Percentiles rank a stretch among this genome's conserved stretches.
These are phyloP conservation scores for Ichneumon xanthorius DNA, from an alignment of 2,888 invertebrate genomes.

Conservation along the genomic window DNA sequence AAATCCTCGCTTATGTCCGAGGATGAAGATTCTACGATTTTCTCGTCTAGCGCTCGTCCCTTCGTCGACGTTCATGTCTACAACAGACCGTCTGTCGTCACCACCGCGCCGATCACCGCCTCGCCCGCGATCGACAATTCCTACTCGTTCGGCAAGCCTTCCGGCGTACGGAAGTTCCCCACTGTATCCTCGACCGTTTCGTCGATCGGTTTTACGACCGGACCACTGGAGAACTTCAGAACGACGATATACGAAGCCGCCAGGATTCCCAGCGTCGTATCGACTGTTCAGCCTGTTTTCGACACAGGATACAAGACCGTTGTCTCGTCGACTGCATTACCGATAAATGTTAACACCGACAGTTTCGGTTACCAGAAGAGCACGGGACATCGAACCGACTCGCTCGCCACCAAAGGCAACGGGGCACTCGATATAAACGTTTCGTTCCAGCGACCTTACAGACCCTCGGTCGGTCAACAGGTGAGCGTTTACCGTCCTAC, in stretches of 20 bases:
- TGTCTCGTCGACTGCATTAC: slow-evolving; percentile 73
- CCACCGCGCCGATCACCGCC: slow-evolving; percentile 66
- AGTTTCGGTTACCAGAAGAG: slow-evolving; percentile 61
- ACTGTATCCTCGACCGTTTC: slow-evolving; percentile 69
- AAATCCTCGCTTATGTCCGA: slow-evolving; percentile 40
- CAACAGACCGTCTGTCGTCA: slow-evolving; percentile 71
- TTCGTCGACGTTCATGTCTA: slow-evolving; percentile 75
- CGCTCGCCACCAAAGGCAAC: slow-evolving; percentile 61
- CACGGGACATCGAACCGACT: slow-evolving; percentile 61
- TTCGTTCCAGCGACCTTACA: slow-evolving; percentile 73
- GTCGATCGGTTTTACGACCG: slow-evolving; percentile 76
- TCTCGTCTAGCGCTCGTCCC: slow-evolving; percentile 74
- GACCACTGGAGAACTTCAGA: slow-evolving; percentile 74
- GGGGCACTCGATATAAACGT: slow-evolving; percentile 70
- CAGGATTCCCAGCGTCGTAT: slow-evolving; percentile 71
- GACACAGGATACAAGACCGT: slow-evolving; percentile 76
- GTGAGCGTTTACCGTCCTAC: slow-evolving; percentile 57
- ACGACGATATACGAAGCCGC: slow-evolving; percentile 76
- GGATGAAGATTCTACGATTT: slow-evolving; percentile 58
- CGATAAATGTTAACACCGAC: slow-evolving; percentile 66
- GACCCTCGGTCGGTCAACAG: slow-evolving; percentile 55
- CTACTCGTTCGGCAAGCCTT: slow-evolving; percentile 67
- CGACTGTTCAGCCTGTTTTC: slow-evolving; percentile 76
- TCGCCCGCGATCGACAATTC: slow-evolving; percentile 68
- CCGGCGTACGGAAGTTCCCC: slow-evolving; percentile 47